Evolutionary conservation across 2,888 invertebrate genomes (phyloP), one percentile per base, ranked within the genome.

Genomic region (Helobdella robusta): DNA sequence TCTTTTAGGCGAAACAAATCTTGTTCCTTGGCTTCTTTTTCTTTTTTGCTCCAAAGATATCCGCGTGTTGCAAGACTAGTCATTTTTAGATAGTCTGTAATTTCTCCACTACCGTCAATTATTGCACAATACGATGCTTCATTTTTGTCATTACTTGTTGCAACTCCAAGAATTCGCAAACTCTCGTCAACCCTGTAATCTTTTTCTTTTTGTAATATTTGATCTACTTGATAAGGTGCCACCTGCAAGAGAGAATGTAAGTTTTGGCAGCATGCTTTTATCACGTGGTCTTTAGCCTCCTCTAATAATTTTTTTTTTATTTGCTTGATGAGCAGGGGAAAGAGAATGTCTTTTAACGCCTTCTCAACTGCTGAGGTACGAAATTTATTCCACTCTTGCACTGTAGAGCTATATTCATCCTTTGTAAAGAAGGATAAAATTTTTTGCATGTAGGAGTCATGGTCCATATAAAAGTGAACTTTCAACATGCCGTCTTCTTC

Each of bases 371-470:
- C 90, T 73, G 89, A 88, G 1, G 86, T 86, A 48, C 98, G 84
- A 60, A 94, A 77, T 1, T 86, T 85, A 80, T 98, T 98, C 98
- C 98, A 98, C 72, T 92, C 91, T 77, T 93, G 88, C 44, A 78
- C 79, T 58, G 78, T 71, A 67, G 75, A 73, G 70, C 91, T 91
- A 79, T 93, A 95, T 79, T 94, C 94, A 80, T 95, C 95, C 84
- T 80, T 69, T 1, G n/a, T 15, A 40, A 40, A 3, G 32, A 56
- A 30, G 1, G 28, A 1, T 56, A 8, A 56, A 30, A 18, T n/a
- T n/a, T n/a, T n/a, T n/a, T n/a, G n/a, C n/a, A n/a, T n/a, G 44
- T 70, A 71, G 56, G 72, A 71, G 40, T 73, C 72, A 25, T 74
- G 73, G 64, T 78, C 78, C 59, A 78, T 75, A 36, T 72, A 70